A percentile compares a stretch with the other conserved stretches of the same genome.
These are phyloP conservation scores for Trachelipus rathkii DNA, from an alignment of 1,140 invertebrate genomes.

Conservation along the genomic window DNA sequence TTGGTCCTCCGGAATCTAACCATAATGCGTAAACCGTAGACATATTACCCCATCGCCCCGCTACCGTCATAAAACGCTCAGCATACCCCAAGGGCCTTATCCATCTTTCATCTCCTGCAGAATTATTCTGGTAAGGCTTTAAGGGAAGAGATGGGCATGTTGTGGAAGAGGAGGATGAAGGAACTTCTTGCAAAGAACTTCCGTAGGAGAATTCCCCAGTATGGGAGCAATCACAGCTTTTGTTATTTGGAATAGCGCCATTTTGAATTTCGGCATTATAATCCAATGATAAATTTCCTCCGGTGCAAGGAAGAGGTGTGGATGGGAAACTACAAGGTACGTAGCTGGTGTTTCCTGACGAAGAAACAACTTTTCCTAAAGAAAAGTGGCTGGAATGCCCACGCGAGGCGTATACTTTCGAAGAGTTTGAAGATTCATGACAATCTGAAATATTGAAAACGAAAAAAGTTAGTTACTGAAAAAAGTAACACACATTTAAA, in stretches of 20 bases:
- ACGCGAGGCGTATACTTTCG: not conserved
- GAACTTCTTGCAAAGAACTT: not conserved
- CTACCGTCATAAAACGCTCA: slow-evolving; percentile 40
- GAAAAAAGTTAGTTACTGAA: too few species aligned
- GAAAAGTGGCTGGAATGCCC: not conserved
- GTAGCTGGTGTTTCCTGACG: not conserved
- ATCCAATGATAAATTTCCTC: not conserved
- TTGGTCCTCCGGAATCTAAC: slow-evolving; percentile 29
- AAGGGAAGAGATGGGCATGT: not conserved
- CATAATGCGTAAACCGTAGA: slow-evolving; percentile 33
- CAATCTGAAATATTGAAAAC: too few species aligned
- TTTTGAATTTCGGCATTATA: not conserved
- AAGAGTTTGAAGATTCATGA: too few species aligned
- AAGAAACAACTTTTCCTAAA: not conserved
- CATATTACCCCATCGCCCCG: slow-evolving; percentile 39
- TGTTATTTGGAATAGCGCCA: not conserved
- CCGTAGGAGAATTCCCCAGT: not conserved
- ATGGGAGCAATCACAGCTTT: not conserved
- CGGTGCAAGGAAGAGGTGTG: not conserved
- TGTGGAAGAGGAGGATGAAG: not conserved
- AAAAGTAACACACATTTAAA: too few species aligned
- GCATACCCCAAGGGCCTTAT: slow-evolving; percentile 41
- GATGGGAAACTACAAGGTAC: not conserved
- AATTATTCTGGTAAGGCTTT: not conserved
- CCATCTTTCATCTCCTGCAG: slow-evolving; percentile 23